Percentiles rank a stretch among this genome's conserved stretches.
Evolutionary conservation across 2,888 invertebrate species (phyloP).

Genomic region (Polymixis lichenea): DNA sequence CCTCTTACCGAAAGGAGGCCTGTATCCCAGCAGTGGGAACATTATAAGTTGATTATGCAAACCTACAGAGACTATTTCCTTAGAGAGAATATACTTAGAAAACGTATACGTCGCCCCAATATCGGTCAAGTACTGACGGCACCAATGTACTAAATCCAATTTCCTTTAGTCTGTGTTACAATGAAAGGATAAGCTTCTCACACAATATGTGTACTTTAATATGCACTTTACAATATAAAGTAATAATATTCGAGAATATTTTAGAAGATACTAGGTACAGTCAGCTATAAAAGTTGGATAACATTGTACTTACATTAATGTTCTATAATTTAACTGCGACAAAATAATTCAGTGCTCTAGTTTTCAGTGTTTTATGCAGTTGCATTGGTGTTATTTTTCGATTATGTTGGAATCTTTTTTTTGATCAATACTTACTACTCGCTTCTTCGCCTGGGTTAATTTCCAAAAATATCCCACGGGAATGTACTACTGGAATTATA

Average conservation of each 20-base stretch:
- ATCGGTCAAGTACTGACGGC: slow-evolving; percentile 3
- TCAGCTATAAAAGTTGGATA: background rate
- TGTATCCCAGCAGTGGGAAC: no score
- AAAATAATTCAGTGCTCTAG: background rate
- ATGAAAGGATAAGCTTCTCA: slow-evolving; percentile 8
- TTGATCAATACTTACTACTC: background rate
- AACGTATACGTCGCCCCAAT: background rate
- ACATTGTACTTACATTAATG: no score
- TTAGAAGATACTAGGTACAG: slow-evolving; percentile 8
- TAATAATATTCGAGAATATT: slow-evolving; percentile 47
- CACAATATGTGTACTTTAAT: slow-evolving; percentile 49
- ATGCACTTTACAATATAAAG: slow-evolving; percentile 49
- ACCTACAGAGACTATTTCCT: background rate
- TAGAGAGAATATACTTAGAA: background rate
- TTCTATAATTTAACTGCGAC: background rate
- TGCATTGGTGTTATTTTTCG: background rate
- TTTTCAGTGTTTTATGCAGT: background rate
- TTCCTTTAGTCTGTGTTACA: slow-evolving; percentile 19
- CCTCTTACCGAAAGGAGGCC: no score
- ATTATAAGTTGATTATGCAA: no score
- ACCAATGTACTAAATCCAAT: slow-evolving; percentile 33
- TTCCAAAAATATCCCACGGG: background rate
- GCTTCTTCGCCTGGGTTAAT: background rate
- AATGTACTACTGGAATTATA: background rate
- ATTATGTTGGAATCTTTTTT: background rate